Evolutionary conservation across 2,888 invertebrate genomes (phyloP), one percentile per base, ranked within the genome.

Genomic region (Rutpela maculata): DNA sequence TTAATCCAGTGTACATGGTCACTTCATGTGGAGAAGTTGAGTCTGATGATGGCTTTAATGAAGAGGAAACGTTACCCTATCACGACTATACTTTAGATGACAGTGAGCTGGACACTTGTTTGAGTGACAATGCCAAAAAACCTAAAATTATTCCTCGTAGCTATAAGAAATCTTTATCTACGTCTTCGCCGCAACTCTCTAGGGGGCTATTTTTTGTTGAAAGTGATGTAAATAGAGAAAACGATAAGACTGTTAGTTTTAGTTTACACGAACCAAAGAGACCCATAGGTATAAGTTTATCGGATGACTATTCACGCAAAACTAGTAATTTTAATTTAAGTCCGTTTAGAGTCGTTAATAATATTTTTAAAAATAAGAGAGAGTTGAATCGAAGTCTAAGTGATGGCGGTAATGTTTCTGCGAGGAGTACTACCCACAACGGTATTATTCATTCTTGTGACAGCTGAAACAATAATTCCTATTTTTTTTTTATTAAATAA

Each of bases 101-200:
- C 19, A 38, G 74, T 22, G 80, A 81, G 15, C 22, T 81, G 9
- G 78, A 80, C 68, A 79, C 70, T 17, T 65, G 68, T 62, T 57
- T 68, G 10, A 57, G 38, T 50, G 60, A 74, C 1, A 70, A 38
- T 6, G 5, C 31, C 7, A 74, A 71, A 11, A 66, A 43, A 18
- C 18, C 35, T 5, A 59, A 43, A 38, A 74, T 31, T 35, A 17
- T 57, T 15, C n/a, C 62, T 57, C 35, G n/a, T 31, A 66, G 62
- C 11, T 26, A 70, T 43, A 38, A 67, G 55, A 71, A 19, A 38
- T 38, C 67, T 26, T 72, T 86, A 15, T 86, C 87, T n/a, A 85
- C 83, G 35, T 87, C 89, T 1, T 88, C 88, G 4, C 88, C 89
- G 18, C 89, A 89, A 81, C 77, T 89, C n/a, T 87, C 86, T 11